Percentiles rank a stretch among this genome's conserved stretches.
These are phyloP conservation scores for Drosophila kuntzei DNA, from an alignment of 2,888 invertebrate genomes.

Conservation along the genomic window DNA sequence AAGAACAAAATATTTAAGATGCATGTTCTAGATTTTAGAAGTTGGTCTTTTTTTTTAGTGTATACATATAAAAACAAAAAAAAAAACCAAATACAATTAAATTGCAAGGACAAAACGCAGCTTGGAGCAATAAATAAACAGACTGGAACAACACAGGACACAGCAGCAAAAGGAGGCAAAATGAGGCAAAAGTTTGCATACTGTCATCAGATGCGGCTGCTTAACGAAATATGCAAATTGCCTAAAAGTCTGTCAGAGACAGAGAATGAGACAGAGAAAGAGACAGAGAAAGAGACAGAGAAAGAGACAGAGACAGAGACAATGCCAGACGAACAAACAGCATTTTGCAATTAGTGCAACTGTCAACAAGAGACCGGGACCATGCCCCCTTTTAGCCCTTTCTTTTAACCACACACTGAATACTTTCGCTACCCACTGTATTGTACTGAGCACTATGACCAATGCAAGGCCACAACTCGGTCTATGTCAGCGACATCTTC, in stretches of 20 bases:
- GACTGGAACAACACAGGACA: slow-evolving; percentile 1
- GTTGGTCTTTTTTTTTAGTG: too few relatives aligned
- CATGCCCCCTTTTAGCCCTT: slow-evolving; percentile 3
- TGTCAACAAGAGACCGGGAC: slow-evolving; percentile 65
- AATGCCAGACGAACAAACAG: slow-evolving; percentile 63
- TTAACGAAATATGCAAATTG: slow-evolving; percentile 78
- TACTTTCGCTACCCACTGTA: slow-evolving; percentile 11
- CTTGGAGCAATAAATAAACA: slow-evolving; percentile 34
- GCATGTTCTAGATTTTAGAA: too few relatives aligned
- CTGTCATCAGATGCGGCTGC: slow-evolving; percentile 48
- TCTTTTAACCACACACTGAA: not conserved
- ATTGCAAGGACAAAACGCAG: slow-evolving; percentile 32
- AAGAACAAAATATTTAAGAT: too few relatives aligned
- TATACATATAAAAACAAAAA: too few relatives aligned
- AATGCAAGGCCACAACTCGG: slow-evolving; percentile 45
- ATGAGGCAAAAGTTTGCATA: slow-evolving; percentile 6
- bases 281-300: slow-evolving; percentile 42
- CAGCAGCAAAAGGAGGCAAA: not conserved
- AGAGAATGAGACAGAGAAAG: slow-evolving; percentile 46
- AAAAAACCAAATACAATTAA: slow-evolving; percentile 34
- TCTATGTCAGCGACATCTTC: slow-evolving; percentile 42
- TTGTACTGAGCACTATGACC: slow-evolving; percentile 19
- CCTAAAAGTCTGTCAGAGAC: slow-evolving; percentile 65
- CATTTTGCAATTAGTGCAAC: slow-evolving; percentile 80
- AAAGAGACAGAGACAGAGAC: slow-evolving; percentile 47